Conservation (phyloP, 2,113 vertebrate species). For the Cygnus atratus region DNA sequence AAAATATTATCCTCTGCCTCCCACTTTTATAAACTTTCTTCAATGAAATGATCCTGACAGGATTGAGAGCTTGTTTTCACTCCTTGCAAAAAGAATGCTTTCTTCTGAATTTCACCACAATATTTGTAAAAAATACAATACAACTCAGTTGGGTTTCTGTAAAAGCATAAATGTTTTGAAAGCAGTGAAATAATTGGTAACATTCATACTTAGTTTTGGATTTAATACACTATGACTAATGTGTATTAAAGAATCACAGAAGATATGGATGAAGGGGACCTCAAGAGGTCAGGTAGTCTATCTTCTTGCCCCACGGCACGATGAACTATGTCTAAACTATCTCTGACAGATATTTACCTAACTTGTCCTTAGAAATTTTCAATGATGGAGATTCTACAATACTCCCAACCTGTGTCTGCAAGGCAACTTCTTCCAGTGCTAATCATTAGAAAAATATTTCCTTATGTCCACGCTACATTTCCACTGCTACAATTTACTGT, state of each 20-base stretch:
- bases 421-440: background rate
- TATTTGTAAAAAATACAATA: background rate
- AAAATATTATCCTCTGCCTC: background rate
- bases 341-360: conserved; percentile 24
- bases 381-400: background rate
- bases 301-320: conserved; percentile 1
- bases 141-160: background rate
- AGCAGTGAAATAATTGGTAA: background rate
- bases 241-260: background rate
- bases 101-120: background rate
- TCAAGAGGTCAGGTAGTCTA: conserved; percentile 25
- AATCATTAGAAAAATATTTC: background rate
- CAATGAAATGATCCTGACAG: background rate
- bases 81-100: background rate
- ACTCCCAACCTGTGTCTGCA: background rate
- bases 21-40: background rate
- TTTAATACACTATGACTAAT: background rate
- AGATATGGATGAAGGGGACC: background rate
- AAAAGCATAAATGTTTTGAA: background rate
- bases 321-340: background rate
- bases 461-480: background rate
- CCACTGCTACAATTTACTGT: background rate
- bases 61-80: background rate
- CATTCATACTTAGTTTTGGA: background rate
- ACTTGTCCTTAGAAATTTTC: background rate